Evolutionary conservation across 1,140 invertebrate genomes (phyloP).

Genomic region (Pachypeltis micranthus): DNA sequence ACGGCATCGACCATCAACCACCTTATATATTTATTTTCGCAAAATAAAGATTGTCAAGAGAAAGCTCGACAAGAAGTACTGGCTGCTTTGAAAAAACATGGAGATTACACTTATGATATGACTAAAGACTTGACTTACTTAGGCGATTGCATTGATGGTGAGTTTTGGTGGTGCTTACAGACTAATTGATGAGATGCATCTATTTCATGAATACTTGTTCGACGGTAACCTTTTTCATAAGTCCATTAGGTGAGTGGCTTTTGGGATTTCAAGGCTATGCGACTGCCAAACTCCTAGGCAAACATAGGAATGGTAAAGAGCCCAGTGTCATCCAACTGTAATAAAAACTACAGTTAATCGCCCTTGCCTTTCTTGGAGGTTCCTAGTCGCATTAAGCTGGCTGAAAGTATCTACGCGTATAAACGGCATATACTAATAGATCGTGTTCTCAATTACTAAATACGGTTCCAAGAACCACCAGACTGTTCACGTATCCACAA

Average conservation of each 20-base stretch:
- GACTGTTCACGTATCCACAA: no score
- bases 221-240: neutral
- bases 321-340: no score
- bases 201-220: neutral
- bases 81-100: neutral
- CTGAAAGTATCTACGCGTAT: no score
- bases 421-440: no score
- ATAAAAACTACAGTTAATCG: no score
- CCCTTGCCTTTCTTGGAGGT: no score
- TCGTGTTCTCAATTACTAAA: no score
- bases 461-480: no score
- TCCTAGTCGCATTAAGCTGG: no score
- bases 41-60: neutral
- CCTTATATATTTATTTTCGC: neutral
- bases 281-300: no score
- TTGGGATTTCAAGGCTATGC: no score
- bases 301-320: no score
- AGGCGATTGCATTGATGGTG: neutral
- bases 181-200: neutral
- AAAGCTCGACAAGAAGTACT: neutral
- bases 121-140: neutral
- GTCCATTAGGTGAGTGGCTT: neutral
- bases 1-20: neutral
- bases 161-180: neutral
- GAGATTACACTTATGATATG: neutral